Percentiles rank a stretch among this genome's conserved stretches.
Conservation (phyloP, 1,140 invertebrate genomes). For the Tetramorium alpestre region DNA sequence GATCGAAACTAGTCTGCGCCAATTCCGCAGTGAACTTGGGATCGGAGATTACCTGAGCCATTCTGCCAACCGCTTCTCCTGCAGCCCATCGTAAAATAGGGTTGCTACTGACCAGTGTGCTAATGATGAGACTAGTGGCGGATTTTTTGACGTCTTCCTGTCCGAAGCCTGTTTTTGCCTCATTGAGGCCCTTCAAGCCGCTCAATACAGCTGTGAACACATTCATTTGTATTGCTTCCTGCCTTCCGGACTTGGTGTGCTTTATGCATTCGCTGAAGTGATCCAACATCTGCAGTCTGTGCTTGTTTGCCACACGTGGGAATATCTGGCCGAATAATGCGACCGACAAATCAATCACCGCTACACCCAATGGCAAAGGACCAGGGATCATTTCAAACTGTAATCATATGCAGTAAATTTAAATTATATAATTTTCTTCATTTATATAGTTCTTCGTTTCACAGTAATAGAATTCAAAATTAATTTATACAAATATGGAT, state of each 20-base stretch:
- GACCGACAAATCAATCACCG: slow-evolving; percentile 98
- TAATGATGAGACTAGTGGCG: slow-evolving; percentile 92
- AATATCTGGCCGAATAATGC: slow-evolving; percentile 97
- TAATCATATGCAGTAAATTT: slow-evolving; percentile 49
- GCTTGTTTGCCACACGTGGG: slow-evolving; percentile 97
- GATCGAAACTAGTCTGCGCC: slow-evolving; percentile 96
- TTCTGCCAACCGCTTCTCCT: slow-evolving; percentile 94
- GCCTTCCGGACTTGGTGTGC: slow-evolving; percentile 95
- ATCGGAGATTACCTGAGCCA: slow-evolving; percentile 95
- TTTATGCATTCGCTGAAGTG: slow-evolving; percentile 98
- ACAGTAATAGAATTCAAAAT: neutral
- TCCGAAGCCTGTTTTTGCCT: slow-evolving; percentile 94
- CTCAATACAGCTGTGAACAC: slow-evolving; percentile 97
- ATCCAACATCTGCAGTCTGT: slow-evolving; percentile 97
- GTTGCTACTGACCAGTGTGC: slow-evolving; percentile 93
- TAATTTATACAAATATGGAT: neutral
- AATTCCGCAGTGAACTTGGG: slow-evolving; percentile 95
- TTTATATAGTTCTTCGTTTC: neutral
- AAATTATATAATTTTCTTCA: neutral
- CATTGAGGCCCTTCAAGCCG: slow-evolving; percentile 95
- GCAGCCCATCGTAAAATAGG: slow-evolving; percentile 95
- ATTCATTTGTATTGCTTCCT: slow-evolving; percentile 98
- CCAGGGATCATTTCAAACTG: slow-evolving; percentile 90
- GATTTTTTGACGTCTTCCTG: slow-evolving; percentile 96
- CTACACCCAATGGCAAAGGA: slow-evolving; percentile 97